Conservation (phyloP, 35 echinoderm and acorn worm species). For the Ptychodera flava region DNA sequence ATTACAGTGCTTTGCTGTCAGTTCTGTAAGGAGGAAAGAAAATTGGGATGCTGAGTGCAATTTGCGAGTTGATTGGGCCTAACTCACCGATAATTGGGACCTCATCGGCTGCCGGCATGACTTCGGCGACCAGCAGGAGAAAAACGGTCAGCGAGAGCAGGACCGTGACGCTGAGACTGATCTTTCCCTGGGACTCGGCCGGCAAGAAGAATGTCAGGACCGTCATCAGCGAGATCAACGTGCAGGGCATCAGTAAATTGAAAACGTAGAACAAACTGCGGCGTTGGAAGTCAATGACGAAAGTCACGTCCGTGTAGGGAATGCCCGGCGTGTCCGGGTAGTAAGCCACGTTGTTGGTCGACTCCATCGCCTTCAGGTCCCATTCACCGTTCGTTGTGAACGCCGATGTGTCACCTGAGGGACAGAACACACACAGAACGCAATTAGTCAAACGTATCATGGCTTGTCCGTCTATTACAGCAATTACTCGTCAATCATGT, state of each 20-base stretch:
- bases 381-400: slow-evolving; percentile 90
- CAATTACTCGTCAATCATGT: no score
- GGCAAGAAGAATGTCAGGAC: slow-evolving; percentile 83
- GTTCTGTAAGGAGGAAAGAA: no score
- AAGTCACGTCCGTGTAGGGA: slow-evolving; percentile 81
- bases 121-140: slow-evolving; percentile 93
- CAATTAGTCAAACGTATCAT: no score
- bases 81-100: slow-evolving; percentile 89
- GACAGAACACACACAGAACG: no score
- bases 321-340: slow-evolving; percentile 89
- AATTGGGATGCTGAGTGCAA: no score
- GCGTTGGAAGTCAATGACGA: slow-evolving; percentile 60
- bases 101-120: slow-evolving; percentile 82
- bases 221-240: slow-evolving; percentile 81
- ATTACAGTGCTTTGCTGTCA: no score
- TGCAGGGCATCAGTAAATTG: slow-evolving; percentile 80
- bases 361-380: slow-evolving; percentile 67
- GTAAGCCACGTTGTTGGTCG: slow-evolving; percentile 63
- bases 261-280: slow-evolving; percentile 87
- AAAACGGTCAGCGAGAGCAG: slow-evolving; percentile 95
- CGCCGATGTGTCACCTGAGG: slow-evolving; percentile 69
- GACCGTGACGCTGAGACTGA: slow-evolving; percentile 87
- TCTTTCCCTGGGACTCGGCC: slow-evolving; percentile 88
- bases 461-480: no score
- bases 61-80: no score